Evolutionary conservation across 2,113 vertebrate genomes (phyloP).

Genomic region (Forbesichthys papilliferus): DNA sequence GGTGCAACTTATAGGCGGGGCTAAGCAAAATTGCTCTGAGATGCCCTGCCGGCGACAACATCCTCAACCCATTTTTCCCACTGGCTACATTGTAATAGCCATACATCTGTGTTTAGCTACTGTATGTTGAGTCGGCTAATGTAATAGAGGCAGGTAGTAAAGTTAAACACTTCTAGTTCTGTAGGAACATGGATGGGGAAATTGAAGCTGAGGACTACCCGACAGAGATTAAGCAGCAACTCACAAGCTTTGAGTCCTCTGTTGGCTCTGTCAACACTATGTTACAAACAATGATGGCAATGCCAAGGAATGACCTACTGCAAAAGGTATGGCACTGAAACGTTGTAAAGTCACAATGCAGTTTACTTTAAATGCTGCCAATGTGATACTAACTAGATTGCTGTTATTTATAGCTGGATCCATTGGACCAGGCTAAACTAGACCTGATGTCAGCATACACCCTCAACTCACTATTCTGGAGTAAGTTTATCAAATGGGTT

Average conservation of each 20-base stretch:
- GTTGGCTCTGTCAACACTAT: conserved; percentile 82
- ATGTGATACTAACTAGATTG: neutral
- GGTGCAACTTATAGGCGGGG: too few species aligned
- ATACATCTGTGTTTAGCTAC: too few species aligned
- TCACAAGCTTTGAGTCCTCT: conserved; percentile 84
- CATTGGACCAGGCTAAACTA: conserved; percentile 94
- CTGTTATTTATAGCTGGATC: conserved; percentile 81
- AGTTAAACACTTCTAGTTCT: neutral
- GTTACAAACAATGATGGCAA: conserved; percentile 86
- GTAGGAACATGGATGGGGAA: conserved; percentile 71
- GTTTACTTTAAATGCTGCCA: too few species aligned
- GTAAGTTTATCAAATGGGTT: conserved; percentile 75
- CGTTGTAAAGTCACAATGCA: neutral
- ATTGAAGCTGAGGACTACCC: conserved; percentile 83
- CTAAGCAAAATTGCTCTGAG: too few species aligned
- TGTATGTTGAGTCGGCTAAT: too few species aligned
- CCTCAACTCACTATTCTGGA: conserved; percentile 97
- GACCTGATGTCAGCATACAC: conserved; percentile 94
- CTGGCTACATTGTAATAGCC: too few species aligned
- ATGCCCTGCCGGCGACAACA: too few species aligned
- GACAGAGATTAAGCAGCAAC: conserved; percentile 90
- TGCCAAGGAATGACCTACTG: conserved; percentile 83
- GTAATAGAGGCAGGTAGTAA: too few species aligned
- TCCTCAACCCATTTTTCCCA: too few species aligned
- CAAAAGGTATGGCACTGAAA: conserved; percentile 76